Percentiles rank a stretch among this genome's conserved stretches.
Evolutionary conservation across 2,797 vertebrate genomes (phyloP).

Genomic region (Hoplostethus mediterraneus): DNA sequence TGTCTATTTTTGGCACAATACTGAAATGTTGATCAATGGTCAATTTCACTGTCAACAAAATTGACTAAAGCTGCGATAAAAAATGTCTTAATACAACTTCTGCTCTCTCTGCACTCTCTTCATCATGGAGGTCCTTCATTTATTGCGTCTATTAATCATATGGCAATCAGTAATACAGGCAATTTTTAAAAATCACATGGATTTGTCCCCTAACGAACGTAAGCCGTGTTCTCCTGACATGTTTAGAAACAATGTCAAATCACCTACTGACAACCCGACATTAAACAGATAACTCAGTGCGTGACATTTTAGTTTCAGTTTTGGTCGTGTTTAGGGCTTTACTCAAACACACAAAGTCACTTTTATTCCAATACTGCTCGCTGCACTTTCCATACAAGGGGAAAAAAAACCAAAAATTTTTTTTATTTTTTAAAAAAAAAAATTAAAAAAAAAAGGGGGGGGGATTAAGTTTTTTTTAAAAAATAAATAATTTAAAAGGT

Average conservation of each 20-base stretch:
- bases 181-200: conserved; percentile 33
- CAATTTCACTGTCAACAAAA: conserved; percentile 52
- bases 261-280: conserved; percentile 64
- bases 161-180: conserved; percentile 70
- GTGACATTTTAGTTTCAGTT: conserved; percentile 45
- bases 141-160: conserved; percentile 73
- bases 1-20: conserved; percentile 14
- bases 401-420: too few species aligned
- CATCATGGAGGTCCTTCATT: conserved; percentile 70
- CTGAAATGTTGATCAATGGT: conserved; percentile 13
- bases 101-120: conserved; percentile 23
- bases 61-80: background rate
- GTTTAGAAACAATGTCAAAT: conserved; percentile 75
- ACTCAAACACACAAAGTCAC: conserved; percentile 73
- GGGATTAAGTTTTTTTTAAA: too few species aligned
- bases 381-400: conserved; percentile 33
- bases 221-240: conserved; percentile 53
- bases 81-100: conserved; percentile 19
- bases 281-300: conserved; percentile 63
- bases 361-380: conserved; percentile 43
- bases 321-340: conserved; percentile 58
- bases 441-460: too few species aligned
- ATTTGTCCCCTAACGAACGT: conserved; percentile 64
- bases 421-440: too few species aligned
- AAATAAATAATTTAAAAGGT: too few species aligned